These are phyloP conservation scores for Sylvilagus bachmani DNA, from an alignment of 2,113 vertebrate species.

Conservation along the genomic window DNA sequence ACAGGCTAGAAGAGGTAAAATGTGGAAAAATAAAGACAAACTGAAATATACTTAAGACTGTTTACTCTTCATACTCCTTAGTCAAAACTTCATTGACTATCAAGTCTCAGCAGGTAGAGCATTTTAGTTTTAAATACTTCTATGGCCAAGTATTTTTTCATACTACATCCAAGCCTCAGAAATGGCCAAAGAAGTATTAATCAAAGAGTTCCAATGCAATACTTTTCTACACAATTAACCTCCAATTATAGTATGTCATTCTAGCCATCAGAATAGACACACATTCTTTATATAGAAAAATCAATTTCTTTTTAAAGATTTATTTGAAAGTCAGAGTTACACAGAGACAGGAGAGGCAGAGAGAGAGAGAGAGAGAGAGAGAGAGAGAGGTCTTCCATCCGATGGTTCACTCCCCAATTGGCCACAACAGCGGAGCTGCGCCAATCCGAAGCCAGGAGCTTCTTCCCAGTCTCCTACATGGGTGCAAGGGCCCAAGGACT, in stretches of 20 bases:
- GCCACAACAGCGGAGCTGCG: too few relatives aligned
- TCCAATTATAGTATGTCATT: background rate
- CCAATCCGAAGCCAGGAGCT: too few relatives aligned
- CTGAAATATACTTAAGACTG: background rate
- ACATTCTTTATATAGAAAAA: background rate
- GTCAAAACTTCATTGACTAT: conserved; percentile 3
- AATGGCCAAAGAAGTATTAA: background rate
- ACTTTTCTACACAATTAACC: background rate
- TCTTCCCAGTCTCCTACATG: too few relatives aligned
- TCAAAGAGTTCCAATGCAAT: background rate
- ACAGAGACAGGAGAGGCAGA: too few relatives aligned
- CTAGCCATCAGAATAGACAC: background rate
- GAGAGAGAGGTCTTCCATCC: too few relatives aligned
- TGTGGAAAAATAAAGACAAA: background rate
- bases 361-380: too few relatives aligned
- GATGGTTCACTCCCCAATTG: too few relatives aligned
- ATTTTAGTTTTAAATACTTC: conserved; percentile 1
- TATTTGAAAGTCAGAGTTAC: too few relatives aligned
- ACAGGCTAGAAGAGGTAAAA: background rate
- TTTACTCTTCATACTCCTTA: background rate
- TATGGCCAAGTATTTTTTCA: background rate
- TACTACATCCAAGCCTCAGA: background rate
- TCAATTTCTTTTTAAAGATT: background rate
- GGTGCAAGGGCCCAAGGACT: too few relatives aligned
- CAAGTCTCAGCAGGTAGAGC: background rate